Conservation (phyloP, 2,888 invertebrate genomes). For the Drosophila niveifrons region DNA sequence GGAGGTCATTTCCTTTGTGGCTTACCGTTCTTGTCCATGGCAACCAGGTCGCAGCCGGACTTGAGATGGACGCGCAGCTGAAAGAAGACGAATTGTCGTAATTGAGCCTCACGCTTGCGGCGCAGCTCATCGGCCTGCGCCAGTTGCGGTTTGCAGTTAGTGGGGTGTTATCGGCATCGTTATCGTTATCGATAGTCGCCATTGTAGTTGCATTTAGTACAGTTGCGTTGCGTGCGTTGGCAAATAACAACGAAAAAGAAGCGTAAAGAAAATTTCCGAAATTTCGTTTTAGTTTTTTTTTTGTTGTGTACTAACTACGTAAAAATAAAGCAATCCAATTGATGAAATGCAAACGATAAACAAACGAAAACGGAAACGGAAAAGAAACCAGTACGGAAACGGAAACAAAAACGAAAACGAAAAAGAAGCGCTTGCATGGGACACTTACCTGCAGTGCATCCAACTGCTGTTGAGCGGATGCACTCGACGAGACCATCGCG, state of each 20-base stretch:
- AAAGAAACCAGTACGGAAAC: neutral
- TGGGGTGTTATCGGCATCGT: constrained; percentile 31
- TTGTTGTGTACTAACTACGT: constrained; percentile 5
- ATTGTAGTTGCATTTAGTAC: constrained; percentile 5
- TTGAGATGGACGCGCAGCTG: constrained; percentile 95
- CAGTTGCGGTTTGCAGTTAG: constrained; percentile 25
- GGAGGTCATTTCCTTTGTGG: constrained; percentile 9
- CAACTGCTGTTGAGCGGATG: constrained; percentile 66
- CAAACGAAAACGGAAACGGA: neutral
- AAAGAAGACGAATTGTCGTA: constrained; percentile 95
- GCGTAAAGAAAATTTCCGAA: constrained; percentile 48
- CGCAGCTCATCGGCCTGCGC: constrained; percentile 89
- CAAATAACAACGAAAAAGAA: constrained; percentile 47
- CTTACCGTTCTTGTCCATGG: constrained; percentile 97
- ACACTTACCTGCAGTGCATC: constrained; percentile 79
- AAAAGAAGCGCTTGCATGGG: constrained; percentile 2
- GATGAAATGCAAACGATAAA: constrained; percentile 16
- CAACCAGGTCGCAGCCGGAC: constrained; percentile 94
- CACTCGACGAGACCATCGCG: neutral
- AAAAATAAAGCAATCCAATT: constrained; percentile 42
- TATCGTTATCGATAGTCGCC: constrained; percentile 43
- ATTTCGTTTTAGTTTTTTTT: constrained; percentile 45
- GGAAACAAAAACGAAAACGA: constrained; percentile 20
- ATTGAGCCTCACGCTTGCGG: constrained; percentile 89
- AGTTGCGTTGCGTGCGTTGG: constrained; percentile 49